Evolutionary conservation across 1,140 invertebrate genomes (phyloP), one percentile per base, ranked within the genome.

Genomic region (Drosophila gunungcola): DNA sequence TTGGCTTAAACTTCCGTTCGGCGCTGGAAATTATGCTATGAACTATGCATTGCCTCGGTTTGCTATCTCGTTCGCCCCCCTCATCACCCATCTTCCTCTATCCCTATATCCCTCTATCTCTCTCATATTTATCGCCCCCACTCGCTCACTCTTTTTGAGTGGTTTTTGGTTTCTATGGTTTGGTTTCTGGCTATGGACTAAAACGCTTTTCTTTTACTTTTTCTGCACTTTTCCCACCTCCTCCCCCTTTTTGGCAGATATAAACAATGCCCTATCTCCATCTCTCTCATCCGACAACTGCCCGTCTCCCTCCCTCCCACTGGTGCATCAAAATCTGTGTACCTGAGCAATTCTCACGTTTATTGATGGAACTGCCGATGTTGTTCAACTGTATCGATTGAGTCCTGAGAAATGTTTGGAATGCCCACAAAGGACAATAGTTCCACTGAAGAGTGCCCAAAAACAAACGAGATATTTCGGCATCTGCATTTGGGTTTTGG

Each of bases 1-100:
- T 78, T 57, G 60, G 36, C 68, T 80, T 64, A 27, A 78, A 68
- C 79, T 83, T 83, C 75, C 79, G 80, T 48, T 62, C 53, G 62
- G 16, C 67, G 43, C 58, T 78, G 61, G 34, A 55, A 82, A 82
- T 67, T 83, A 57, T 75, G 79, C 80, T 68, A 76, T 78, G 61
- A 82, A 83, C 75, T 82, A 74, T 52, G 49, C 62, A 36, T 43
- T 7, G 21, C 42, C n/a, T 29, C 27, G 43, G 9, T 29, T 34
- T 42, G 54, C 48, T 25, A 32, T 10, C 41, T 46, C 48, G 12
- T 9, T 25, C 34, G 16, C 32, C 38, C 21, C 13, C 7, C 25
- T 12, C 16, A 46, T n/a, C 38, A 6, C 36, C 13, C 21, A 29
- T 9, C 21, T 51, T 29, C 3, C 10, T 38, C 46, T 45, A 5